Percentiles rank a stretch among this genome's conserved stretches.
phyloP scores from a whole-genome alignment of 2,888 invertebrate species.

The Yponomeuta malinellus region DNA sequence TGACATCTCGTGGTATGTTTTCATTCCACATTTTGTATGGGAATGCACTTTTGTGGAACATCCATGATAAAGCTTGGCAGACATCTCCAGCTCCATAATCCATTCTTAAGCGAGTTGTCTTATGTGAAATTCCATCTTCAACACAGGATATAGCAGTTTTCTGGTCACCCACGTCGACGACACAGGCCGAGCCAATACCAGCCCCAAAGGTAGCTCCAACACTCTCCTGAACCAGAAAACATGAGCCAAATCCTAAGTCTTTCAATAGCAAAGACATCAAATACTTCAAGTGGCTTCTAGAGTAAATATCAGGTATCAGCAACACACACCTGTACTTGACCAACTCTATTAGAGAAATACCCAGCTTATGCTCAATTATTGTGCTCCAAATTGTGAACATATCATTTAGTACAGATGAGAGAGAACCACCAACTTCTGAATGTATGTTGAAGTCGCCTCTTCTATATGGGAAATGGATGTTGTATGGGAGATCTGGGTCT shows the following conservation, averaged over 20 bases:
- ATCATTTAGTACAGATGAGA: conserved; percentile 89
- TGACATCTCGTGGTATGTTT: conserved; percentile 83
- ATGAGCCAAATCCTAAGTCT: conserved; percentile 90
- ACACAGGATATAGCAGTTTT: conserved; percentile 97
- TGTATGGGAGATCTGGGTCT: conserved; percentile 82
- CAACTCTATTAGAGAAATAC: conserved; percentile 82
- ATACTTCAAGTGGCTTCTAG: conserved; percentile 88
- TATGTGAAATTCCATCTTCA: conserved; percentile 96
- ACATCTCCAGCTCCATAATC: conserved; percentile 95
- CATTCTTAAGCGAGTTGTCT: conserved; percentile 87
- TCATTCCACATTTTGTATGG: conserved; percentile 90
- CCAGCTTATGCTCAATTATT: conserved; percentile 84
- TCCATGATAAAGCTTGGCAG: conserved; percentile 91
- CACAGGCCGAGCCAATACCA: conserved; percentile 86
- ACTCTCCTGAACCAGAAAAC: conserved; percentile 86
- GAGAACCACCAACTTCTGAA: conserved; percentile 87
- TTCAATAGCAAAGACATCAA: conserved; percentile 86
- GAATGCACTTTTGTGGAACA: conserved; percentile 92
- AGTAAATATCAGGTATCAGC: conserved; percentile 92
- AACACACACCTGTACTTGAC: conserved; percentile 90
- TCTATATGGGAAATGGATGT: conserved; percentile 92
- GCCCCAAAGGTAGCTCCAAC: conserved; percentile 71
- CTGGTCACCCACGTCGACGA: conserved; percentile 96
- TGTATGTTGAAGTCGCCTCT: conserved; percentile 93
- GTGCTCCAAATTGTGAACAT: conserved; percentile 92